Evolutionary conservation across 2,113 vertebrate genomes (phyloP).

Genomic region (Dipodomys ordii): DNA sequence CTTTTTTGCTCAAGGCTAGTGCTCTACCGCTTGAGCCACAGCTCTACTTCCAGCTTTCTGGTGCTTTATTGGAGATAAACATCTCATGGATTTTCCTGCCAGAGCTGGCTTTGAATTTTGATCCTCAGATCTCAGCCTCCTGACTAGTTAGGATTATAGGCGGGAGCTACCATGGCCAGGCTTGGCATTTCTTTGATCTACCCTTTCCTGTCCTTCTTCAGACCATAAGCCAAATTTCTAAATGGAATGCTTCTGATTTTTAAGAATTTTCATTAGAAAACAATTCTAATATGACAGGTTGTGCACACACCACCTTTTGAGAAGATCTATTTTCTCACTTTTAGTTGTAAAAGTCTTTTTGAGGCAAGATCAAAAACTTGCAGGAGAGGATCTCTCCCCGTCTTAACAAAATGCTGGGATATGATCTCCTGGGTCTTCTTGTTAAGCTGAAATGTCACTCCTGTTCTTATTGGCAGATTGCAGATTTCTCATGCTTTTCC

Average conservation of each 20-base stretch:
- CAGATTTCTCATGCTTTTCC: slow-evolving; percentile 49
- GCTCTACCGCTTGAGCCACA: too few relatives aligned
- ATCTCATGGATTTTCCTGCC: too few relatives aligned
- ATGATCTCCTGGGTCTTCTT: slow-evolving; percentile 68
- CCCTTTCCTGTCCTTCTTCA: not conserved
- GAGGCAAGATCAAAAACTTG: slow-evolving; percentile 35
- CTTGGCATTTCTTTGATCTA: not conserved
- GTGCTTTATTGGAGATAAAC: too few relatives aligned
- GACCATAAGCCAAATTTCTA: not conserved
- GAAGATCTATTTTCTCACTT: not conserved
- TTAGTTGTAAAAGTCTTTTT: not conserved
- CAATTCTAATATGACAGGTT: not conserved
- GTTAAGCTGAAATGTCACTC: not conserved
- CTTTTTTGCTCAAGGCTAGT: too few relatives aligned
- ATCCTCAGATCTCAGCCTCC: too few relatives aligned
- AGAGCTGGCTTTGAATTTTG: too few relatives aligned
- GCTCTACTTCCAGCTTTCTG: too few relatives aligned
- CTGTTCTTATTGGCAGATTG: not conserved
- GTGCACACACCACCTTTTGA: not conserved
- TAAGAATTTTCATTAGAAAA: slow-evolving; percentile 24
- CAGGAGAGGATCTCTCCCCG: slow-evolving; percentile 36
- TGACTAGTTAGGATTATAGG: too few relatives aligned
- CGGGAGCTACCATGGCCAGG: too few relatives aligned
- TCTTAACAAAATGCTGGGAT: slow-evolving; percentile 15
- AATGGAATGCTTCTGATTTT: not conserved